phyloP scores from a whole-genome alignment of 1,140 invertebrate genomes.

The Drosophila neocordata region DNA sequence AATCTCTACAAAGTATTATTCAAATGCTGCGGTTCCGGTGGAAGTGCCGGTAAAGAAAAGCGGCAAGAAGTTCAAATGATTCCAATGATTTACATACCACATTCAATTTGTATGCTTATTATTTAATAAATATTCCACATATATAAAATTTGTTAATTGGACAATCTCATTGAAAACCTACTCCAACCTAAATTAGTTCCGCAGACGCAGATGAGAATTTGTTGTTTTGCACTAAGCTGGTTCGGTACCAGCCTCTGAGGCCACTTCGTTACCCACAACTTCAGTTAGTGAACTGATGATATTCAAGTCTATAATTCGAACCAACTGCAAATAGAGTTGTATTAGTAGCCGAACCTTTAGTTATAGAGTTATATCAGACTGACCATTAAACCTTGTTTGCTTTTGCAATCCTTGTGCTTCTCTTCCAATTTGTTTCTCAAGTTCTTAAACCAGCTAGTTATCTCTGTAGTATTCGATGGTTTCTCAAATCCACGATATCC shows the following conservation, averaged over 20 bases:
- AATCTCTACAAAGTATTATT: constrained; percentile 76
- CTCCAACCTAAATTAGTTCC: not conserved
- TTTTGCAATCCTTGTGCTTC: constrained; percentile 35
- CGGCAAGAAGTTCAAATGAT: constrained; percentile 61
- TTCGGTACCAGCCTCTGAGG: constrained; percentile 48
- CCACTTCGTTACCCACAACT: constrained; percentile 32
- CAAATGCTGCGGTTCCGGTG: constrained; percentile 39
- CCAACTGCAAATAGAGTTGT: constrained; percentile 27
- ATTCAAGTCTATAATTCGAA: constrained; percentile 56
- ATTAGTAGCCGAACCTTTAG: too few species aligned
- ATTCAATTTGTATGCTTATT: too few species aligned
- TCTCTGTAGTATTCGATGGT: constrained; percentile 22
- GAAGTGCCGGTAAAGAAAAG: constrained; percentile 49
- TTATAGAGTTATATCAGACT: too few species aligned
- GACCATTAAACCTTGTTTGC: constrained; percentile 30
- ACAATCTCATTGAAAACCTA: not conserved
- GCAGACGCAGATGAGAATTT: too few species aligned
- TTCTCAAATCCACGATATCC: constrained; percentile 60
- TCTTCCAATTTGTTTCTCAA: constrained; percentile 44
- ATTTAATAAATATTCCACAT: not conserved
- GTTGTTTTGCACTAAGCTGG: not conserved
- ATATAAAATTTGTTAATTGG: not conserved
- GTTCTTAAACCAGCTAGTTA: constrained; percentile 44
- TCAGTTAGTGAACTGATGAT: constrained; percentile 44
- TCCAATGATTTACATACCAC: not conserved